Evolutionary conservation across 2,888 invertebrate genomes (phyloP).

Genomic region (Poecilus cupreus): DNA sequence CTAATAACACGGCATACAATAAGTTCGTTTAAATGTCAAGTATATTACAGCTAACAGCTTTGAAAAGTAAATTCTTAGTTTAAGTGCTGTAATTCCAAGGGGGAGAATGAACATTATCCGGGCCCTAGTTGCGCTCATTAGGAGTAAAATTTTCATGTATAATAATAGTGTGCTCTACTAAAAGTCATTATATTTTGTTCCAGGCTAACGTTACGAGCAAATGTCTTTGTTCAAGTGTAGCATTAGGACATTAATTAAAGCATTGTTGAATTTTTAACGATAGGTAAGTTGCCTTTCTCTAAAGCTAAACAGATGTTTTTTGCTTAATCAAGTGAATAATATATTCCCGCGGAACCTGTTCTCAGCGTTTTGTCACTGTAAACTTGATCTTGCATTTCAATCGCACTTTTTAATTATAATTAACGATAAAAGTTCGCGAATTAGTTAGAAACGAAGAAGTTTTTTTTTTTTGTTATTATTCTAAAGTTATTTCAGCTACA

Average conservation of each 20-base stretch:
- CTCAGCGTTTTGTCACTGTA: no score
- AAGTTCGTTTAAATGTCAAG: background rate
- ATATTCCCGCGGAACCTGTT: background rate
- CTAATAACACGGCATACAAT: background rate
- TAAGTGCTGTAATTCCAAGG: background rate
- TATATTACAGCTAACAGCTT: background rate
- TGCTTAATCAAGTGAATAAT: background rate
- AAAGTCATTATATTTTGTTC: background rate
- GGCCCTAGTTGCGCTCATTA: background rate
- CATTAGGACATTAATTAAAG: conserved; percentile 19
- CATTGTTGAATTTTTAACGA: conserved; percentile 11
- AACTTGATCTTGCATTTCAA: no score
- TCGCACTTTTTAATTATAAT: no score
- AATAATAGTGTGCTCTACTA: conserved; percentile 28
- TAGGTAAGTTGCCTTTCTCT: conserved; percentile 8
- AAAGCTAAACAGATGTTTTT: background rate
- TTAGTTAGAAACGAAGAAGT: no score
- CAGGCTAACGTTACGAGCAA: background rate
- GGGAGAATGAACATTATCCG: background rate
- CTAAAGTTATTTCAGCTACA: no score
- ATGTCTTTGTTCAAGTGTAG: background rate
- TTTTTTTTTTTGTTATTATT: no score
- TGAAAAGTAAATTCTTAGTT: conserved; percentile 5
- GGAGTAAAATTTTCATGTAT: conserved; percentile 28
- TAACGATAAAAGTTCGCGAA: no score